A percentile compares a stretch with the other conserved stretches of the same genome.
Conservation (phyloP, 2,113 vertebrate genomes). For the Ondatra zibethicus region DNA sequence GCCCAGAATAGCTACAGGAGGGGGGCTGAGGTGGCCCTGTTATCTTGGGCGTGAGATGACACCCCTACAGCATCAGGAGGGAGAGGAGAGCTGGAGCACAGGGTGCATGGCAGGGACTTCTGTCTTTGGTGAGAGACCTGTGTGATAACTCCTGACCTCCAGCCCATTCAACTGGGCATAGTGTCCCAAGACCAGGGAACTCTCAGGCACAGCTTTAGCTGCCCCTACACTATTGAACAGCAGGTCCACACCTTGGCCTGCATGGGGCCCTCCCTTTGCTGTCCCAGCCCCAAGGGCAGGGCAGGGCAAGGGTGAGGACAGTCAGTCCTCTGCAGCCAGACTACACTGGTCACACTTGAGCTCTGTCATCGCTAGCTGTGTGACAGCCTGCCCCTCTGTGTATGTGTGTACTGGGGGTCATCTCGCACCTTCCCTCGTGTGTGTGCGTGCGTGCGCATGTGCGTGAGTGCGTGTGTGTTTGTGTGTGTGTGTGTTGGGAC, state of each 20-base stretch:
- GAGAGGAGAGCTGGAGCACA: not conserved
- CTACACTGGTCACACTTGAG: not conserved
- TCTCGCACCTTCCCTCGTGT: not conserved
- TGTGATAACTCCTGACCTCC: not conserved
- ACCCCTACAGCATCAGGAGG: constrained; percentile 4
- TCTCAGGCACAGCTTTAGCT: not conserved
- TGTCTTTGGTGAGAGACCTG: not conserved
- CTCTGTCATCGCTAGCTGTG: not conserved
- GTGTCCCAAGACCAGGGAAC: not conserved
- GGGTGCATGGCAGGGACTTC: not conserved
- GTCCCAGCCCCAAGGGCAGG: not conserved
- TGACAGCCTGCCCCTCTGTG: not conserved
- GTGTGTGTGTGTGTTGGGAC: not conserved
- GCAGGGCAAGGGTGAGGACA: not conserved
- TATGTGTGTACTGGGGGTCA: not conserved
- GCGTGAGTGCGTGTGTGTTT: not conserved
- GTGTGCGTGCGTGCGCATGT: not conserved
- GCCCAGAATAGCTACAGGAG: constrained; percentile 72
- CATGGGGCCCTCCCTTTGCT: not conserved
- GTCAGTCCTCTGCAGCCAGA: not conserved
- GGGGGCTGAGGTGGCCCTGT: constrained; percentile 61
- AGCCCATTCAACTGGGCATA: not conserved
- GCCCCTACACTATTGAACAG: not conserved
- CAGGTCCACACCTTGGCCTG: not conserved
- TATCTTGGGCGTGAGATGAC: constrained; percentile 68